Evolutionary conservation across 2,797 vertebrate species (phyloP), one percentile per base, ranked within the genome.

Genomic region (Argentina silus): DNA sequence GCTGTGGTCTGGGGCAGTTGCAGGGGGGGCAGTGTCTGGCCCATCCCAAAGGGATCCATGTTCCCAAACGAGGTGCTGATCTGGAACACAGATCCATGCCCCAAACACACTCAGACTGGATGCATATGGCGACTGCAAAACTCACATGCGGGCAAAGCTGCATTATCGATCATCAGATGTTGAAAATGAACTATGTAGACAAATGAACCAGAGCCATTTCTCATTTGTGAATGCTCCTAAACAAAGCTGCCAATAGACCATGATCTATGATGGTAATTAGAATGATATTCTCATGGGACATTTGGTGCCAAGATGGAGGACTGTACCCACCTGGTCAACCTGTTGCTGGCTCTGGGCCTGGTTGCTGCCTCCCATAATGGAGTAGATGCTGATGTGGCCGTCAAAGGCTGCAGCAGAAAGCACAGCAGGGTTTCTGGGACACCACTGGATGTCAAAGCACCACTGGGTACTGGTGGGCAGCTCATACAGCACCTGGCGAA

Each of bases 361-460:
- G 3, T 72, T 80, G 78, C 91, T 96, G 65, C 98, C 97, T 59
- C 98, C 98, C 98, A 99, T 98, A 88, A 99, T 95, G 70, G 98
- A 99, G 67, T 97, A 98, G 85, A 99, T 56, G 53, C 95, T 95
- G 80, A 99, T 96, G 55, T 91, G 93, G 0, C 97, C 97, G 3
- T 98, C 96, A 0, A 99, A 99, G 9, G 97, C 93, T 0, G 98
- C 98, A 0, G 96, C 97, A 1, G 98, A 99, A 70, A 99, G 90
- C 75, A 99, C 87, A 0, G 97, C 96, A 0, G 98, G 98, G 84
- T 98, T 99, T 70, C 97, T 95, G 6, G 96, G 97, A 74, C 98
- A 99, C 98, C 98, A 99, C 93, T 98, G 97, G 85, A 99, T 95
- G 75, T 99, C 98, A 56, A 98, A 99, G 86, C 97, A 99, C 98